Base-by-base conservation (phyloP, 1,140 invertebrate species). In the Orius insidiosus region DNA sequence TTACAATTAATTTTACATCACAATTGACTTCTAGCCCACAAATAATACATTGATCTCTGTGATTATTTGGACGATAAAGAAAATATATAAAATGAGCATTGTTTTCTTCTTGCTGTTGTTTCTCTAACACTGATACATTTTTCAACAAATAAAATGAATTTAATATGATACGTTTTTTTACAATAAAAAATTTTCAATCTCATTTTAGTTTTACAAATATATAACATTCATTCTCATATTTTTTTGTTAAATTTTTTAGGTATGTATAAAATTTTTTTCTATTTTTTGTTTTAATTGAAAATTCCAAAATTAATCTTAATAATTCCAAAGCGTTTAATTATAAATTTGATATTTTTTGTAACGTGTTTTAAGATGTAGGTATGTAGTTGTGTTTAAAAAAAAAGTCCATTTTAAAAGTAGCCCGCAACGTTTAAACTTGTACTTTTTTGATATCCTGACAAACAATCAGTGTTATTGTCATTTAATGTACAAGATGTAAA, bases 41-140 rank as follows among this genome's bases (percentile, higher is more conserved):
- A 24, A 24, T 24, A 24, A 24, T 24, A 24, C 24, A 43, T 43
- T 32, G 24, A 11, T 31, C 24, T 42, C n/a, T 13, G 30, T 30
- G 30, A 32, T 43, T 32, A 24, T 43, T 43, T 43, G 41, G 41
- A 43, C 41, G 31, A 24, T 24, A 24, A 24, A 24, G 39, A 31
- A 32, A 43, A 43, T 43, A 43, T 43, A 43, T 31, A 24, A 43
- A 43, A 43, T 43, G 41, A 43, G 41, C 41, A 43, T 43, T 8
- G 7, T n/a, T 11, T 10, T 11, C 31, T 31, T 24, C 19, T 24
- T 41, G 39, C 39, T 31, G 32, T 14, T 11, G 11, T 11, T 43
- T 18, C 11, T 31, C 30, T 6, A 18, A 16, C 19, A 32, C 24
- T 31, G 32, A 32, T 43, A 32, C 11, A 43, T 16, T 40, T 32